Evolutionary conservation across 92 coral and sea anemone genomes (phyloP), one percentile per base, ranked within the genome.

Genomic region (Paramuricea clavata): DNA sequence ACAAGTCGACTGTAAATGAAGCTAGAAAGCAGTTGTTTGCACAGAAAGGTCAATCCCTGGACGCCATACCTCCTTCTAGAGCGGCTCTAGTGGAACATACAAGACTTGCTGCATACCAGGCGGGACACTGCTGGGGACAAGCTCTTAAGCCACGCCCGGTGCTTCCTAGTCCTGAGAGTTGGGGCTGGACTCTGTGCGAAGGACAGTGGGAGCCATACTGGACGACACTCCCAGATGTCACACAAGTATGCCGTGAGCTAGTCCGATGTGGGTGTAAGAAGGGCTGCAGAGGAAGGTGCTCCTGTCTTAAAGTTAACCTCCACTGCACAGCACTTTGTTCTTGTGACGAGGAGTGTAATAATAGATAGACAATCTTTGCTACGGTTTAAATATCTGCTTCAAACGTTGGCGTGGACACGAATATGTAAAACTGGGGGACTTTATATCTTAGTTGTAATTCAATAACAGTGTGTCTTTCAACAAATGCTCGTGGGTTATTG

Each of bases 21-120:
- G 87, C 90, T 7, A 49, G 92, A 43, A 92, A 92, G 68, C 90
- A 92, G 85, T 54, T 89, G 82, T 88, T 92, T 76, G 67, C 87
- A n/a, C 79, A 85, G 88, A 88, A 88, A 68, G 90, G 90, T 30
- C 49, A 74, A 79, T 31, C 84, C 7, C 71, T 83, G 39, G 94
- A 88, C 69, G 71, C 90, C 23, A 49, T 91, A 35, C 92, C 92
- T 32, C 90, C 92, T 13, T 83, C 93, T 3, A 82, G 60, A 75
- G 87, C 87, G 21, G 74, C 85, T 36, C 60, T 39, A 28, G 35
- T 82, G 41, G 76, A 82, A 62, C 86, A 65, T 30, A 67, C 76
- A 5, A 82, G 65, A 21, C 33, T 62, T 31, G 86, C 86, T 27
- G 86, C 86, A 22, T 82, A 82, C 65, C 86, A 82, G 56, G 77